Evolutionary conservation across 2,113 vertebrate genomes (phyloP).

Genomic region (Anolis sagrei): DNA sequence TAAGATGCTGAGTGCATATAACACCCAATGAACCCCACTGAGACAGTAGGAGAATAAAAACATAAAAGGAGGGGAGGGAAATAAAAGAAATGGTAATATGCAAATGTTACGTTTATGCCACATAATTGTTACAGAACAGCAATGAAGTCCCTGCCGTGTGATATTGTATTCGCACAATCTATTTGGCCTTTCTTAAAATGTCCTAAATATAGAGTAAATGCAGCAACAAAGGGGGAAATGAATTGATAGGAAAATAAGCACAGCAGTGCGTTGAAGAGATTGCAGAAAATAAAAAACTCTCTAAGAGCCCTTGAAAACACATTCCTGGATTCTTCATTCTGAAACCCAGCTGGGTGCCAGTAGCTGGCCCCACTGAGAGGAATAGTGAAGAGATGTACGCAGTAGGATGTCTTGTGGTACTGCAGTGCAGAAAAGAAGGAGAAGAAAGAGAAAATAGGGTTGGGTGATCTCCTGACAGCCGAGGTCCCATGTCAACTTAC

Average conservation of each 20-base stretch:
- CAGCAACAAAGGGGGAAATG: conserved; percentile 65
- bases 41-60: conserved; percentile 43
- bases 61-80: conserved; percentile 37
- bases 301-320: conserved; percentile 62
- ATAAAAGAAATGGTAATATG: conserved; percentile 45
- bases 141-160: conserved; percentile 64
- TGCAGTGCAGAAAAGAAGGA: not conserved
- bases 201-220: conserved; percentile 74
- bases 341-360: conserved; percentile 46
- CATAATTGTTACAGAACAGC: conserved; percentile 64
- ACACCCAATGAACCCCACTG: conserved; percentile 36
- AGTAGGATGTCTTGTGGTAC: conserved; percentile 33
- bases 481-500: not conserved
- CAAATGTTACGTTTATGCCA: conserved; percentile 63
- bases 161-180: conserved; percentile 66
- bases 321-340: conserved; percentile 50
- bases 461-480: not conserved
- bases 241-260: conserved; percentile 76
- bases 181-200: conserved; percentile 67
- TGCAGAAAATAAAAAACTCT: conserved; percentile 54
- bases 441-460: not conserved
- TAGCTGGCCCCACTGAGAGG: conserved; percentile 34
- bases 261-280: conserved; percentile 64
- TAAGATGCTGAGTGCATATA: conserved; percentile 17
- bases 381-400: conserved; percentile 7